Evolutionary conservation across 2,797 vertebrate species (phyloP).

Genomic region (Spea hammondii): DNA sequence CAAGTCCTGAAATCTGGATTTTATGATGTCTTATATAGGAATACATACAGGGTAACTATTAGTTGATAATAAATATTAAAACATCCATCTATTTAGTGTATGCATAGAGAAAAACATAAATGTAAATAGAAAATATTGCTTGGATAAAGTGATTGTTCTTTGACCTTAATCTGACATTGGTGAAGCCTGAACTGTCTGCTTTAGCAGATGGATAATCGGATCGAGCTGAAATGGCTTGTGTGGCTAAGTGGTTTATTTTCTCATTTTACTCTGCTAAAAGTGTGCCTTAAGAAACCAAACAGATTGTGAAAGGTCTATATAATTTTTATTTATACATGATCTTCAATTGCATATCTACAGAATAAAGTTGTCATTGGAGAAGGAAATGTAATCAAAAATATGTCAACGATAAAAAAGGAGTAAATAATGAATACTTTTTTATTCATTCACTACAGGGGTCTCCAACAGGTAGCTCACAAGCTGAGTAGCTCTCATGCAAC

Average conservation of each 20-base stretch:
- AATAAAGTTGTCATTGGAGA: no score
- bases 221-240: conserved; percentile 66
- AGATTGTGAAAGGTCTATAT: neutral
- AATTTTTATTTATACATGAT: neutral
- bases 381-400: no score
- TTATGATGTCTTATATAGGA: no score
- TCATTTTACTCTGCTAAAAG: conserved; percentile 54
- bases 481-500: no score
- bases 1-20: no score
- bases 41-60: no score
- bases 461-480: no score
- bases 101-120: neutral
- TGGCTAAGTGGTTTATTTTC: conserved; percentile 60
- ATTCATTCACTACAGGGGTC: no score
- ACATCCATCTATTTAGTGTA: no score
- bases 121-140: neutral
- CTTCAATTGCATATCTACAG: neutral
- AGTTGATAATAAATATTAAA: no score
- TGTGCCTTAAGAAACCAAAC: conserved; percentile 41
- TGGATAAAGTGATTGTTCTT: conserved; percentile 33
- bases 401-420: no score
- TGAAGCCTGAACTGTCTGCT: conserved; percentile 57
- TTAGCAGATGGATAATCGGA: conserved; percentile 69
- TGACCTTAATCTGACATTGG: conserved; percentile 67
- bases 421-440: no score